These are phyloP conservation scores for Strigamia transsilvanica DNA, from an alignment of 2,888 invertebrate genomes.

Conservation along the genomic window DNA sequence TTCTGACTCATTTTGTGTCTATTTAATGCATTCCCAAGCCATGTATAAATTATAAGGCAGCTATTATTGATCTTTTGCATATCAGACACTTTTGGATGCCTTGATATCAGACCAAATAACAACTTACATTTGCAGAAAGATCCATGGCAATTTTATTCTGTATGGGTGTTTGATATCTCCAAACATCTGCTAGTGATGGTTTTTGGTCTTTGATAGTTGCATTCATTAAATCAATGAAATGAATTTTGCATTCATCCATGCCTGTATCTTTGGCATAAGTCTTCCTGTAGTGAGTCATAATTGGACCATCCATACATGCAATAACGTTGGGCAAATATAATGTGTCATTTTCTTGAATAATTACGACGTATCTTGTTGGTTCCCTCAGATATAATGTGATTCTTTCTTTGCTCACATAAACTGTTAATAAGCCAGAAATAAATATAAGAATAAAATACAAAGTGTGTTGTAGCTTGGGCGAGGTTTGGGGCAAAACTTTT, in stretches of 20 bases:
- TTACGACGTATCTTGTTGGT: background rate
- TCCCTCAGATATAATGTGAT: background rate
- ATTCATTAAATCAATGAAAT: constrained; percentile 10
- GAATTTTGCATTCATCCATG: background rate
- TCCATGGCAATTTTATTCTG: too few species aligned
- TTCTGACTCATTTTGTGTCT: too few species aligned
- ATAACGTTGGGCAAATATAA: background rate
- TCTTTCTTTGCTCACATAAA: background rate
- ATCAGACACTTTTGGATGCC: too few species aligned
- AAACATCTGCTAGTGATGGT: background rate
- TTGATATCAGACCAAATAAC: too few species aligned
- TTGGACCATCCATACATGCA: too few species aligned
- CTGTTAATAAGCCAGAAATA: background rate
- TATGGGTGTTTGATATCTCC: background rate
- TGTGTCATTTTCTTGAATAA: background rate
- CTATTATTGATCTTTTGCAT: too few species aligned
- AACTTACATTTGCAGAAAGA: too few species aligned
- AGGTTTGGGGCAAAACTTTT: background rate
- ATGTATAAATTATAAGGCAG: too few species aligned
- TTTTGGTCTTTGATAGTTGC: background rate
- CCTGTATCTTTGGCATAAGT: background rate
- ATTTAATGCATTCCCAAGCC: too few species aligned
- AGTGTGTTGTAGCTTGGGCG: too few species aligned
- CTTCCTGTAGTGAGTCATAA: background rate
- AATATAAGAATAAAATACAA: background rate